Base-by-base conservation (phyloP, 2,113 vertebrate genomes). In the Patagioenas fasciata region DNA sequence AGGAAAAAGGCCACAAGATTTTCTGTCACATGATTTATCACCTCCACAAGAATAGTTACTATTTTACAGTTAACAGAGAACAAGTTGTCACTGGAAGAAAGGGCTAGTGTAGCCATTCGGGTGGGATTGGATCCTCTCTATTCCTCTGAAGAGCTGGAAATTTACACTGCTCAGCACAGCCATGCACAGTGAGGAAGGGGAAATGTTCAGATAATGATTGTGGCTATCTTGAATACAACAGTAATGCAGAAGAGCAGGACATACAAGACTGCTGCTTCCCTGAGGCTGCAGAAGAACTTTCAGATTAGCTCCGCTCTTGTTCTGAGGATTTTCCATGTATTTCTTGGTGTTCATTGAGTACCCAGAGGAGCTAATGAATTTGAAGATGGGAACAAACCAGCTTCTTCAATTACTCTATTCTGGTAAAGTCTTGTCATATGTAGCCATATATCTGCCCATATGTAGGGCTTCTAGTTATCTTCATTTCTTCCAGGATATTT, bases 181-280 rank as follows among this genome's bases (percentile, higher is more conserved):
- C 18, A 42, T 38, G 32, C 0, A 0, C 11, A 54, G 18, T 25
- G 15, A 56, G 32, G 26, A 75, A 34, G 19, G 13, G 32, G 26
- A 85, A 74, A 40, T 29, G 2, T 20, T 74, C 29, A 57, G 4
- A 54, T n/a, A 67, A 34, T 50, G 32, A 38, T 86, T 56, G 10
- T 51, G 42, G 42, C 34, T 51, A 38, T 66, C 25, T 36, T 40
- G 13, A 34, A 6, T 19, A 23, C 20, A 64, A 67, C 2, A 56
- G 6, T 21, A 53, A 47, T 34, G 7, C 5, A 82, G 38, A 85
- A 81, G 13, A 18, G 14, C 40, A 36, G 17, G 32, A 28, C 2
- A 48, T 82, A 29, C 24, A 78, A 84, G 47, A 44, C 10, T 67
- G 16, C 8, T 83, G 31, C 56, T 92, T 73, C 31, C 36, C 47